Conservation (phyloP, 2,113 vertebrate species). For the Hucho hucho region DNA sequence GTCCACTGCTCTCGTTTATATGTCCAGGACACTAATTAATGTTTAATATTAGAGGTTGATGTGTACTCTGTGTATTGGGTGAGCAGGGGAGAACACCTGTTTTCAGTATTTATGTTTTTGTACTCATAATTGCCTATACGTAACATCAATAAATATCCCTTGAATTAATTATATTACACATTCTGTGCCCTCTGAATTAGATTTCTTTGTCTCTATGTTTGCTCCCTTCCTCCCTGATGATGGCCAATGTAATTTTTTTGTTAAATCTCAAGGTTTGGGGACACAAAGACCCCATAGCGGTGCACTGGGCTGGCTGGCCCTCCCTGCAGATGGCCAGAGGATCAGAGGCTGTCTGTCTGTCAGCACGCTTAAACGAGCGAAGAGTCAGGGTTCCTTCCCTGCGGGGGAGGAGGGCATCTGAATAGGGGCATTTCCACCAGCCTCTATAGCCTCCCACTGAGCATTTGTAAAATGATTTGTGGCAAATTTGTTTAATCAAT, state of each 20-base stretch:
- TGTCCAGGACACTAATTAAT: background rate
- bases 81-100: no score
- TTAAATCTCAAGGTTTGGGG: constrained; percentile 51
- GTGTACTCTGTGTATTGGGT: no score
- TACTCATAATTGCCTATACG: no score
- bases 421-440: constrained; percentile 83
- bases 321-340: constrained; percentile 88
- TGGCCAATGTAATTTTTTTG: constrained; percentile 19
- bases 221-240: background rate
- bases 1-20: constrained; percentile 15
- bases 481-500: constrained; percentile 99
- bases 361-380: constrained; percentile 81
- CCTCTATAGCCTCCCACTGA: constrained; percentile 86
- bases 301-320: constrained; percentile 65
- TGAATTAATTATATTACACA: background rate
- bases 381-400: constrained; percentile 66
- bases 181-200: background rate
- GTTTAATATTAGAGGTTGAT: no score
- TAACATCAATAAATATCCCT: background rate
- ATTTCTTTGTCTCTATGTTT: constrained; percentile 8
- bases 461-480: constrained; percentile 99
- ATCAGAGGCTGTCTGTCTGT: constrained; percentile 86
- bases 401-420: constrained; percentile 73
- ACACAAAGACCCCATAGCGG: constrained; percentile 65
- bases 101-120: no score